phyloP scores from a whole-genome alignment of 2,888 invertebrate species.

The Eledone cirrhosa region DNA sequence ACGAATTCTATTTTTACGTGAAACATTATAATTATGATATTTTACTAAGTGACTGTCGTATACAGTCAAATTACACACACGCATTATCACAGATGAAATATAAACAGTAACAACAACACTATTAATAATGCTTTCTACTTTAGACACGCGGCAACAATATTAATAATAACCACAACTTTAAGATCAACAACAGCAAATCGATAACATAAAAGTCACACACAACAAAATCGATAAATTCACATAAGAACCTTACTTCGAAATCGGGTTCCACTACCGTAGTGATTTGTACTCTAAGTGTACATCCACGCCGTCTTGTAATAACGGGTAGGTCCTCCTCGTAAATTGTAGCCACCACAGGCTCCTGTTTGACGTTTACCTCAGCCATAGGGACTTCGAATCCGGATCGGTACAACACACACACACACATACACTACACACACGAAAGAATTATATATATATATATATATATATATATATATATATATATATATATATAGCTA shows the following conservation, averaged over 20 bases:
- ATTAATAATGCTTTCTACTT: background rate
- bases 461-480: conserved; percentile 27
- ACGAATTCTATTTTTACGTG: too few relatives aligned
- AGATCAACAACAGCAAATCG: too few relatives aligned
- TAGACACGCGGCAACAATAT: background rate
- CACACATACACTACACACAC: background rate
- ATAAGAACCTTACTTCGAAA: conserved; percentile 29
- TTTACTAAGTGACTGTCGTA: too few relatives aligned
- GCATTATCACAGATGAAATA: background rate
- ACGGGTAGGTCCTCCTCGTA: conserved; percentile 63
- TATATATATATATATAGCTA: background rate
- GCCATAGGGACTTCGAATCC: background rate
- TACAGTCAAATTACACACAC: background rate
- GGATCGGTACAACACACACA: background rate
- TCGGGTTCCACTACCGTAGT: conserved; percentile 53
- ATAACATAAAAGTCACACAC: too few relatives aligned
- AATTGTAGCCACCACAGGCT: conserved; percentile 49
- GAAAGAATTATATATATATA: conserved; percentile 16
- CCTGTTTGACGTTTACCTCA: conserved; percentile 31
- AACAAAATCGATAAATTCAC: too few relatives aligned
- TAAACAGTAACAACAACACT: too few relatives aligned
- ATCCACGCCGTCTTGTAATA: conserved; percentile 60
- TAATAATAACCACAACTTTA: too few relatives aligned
- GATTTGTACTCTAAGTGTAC: conserved; percentile 59
- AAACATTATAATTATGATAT: too few relatives aligned